Percentiles rank a stretch among this genome's conserved stretches.
These are phyloP conservation scores for Lymantria monacha DNA, from an alignment of 2,888 invertebrate species.

Conservation along the genomic window DNA sequence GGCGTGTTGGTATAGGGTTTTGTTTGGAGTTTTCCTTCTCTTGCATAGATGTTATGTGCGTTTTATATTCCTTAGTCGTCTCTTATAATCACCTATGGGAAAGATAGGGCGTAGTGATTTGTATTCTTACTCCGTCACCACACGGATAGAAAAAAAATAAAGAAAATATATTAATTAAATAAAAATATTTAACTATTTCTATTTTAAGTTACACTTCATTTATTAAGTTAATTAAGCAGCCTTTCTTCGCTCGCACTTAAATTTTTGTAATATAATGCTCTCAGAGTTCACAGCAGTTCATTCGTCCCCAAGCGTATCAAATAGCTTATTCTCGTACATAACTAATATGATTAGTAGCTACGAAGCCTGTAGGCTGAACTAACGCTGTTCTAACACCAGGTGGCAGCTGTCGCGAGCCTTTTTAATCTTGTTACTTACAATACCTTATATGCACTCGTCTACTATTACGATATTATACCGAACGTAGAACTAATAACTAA, in stretches of 20 bases:
- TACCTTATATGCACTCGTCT: constrained; percentile 72
- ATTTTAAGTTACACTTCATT: too few species aligned
- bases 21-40: too few species aligned
- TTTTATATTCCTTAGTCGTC: too few species aligned
- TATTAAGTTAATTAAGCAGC: too few species aligned
- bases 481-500: constrained; percentile 37
- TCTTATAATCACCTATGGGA: too few species aligned
- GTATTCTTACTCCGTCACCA: too few species aligned
- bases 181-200: too few species aligned
- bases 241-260: background rate
- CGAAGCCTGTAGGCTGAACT: constrained; percentile 42
- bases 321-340: constrained; percentile 12
- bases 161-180: too few species aligned
- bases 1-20: background rate
- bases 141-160: background rate
- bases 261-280: background rate
- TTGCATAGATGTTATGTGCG: too few species aligned
- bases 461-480: constrained; percentile 71
- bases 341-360: constrained; percentile 23
- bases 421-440: constrained; percentile 78
- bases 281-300: constrained; percentile 8
- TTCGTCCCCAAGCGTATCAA: constrained; percentile 14
- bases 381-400: constrained; percentile 71
- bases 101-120: too few species aligned
- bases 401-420: constrained; percentile 71